Evolutionary conservation across 1,140 invertebrate species (phyloP).

Genomic region (Lepidurus apus): DNA sequence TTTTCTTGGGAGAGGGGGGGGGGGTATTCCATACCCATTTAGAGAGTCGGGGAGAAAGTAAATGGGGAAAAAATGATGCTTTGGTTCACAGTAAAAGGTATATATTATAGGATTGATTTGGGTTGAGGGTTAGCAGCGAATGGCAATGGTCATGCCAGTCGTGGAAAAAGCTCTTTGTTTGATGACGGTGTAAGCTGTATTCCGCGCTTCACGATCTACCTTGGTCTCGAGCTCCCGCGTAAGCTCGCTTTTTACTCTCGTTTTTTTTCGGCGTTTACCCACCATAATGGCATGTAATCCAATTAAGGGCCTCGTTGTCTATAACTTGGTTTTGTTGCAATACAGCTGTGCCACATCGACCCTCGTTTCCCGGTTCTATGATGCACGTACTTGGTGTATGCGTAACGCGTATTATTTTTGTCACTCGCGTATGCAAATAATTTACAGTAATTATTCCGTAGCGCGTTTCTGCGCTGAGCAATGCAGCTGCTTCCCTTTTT

Average conservation of each 20-base stretch:
- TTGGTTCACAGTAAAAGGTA: background rate
- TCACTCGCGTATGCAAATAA: background rate
- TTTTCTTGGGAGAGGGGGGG: background rate
- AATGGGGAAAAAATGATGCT: background rate
- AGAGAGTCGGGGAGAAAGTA: background rate
- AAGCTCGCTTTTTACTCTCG: background rate
- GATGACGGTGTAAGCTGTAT: background rate
- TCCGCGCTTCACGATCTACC: background rate
- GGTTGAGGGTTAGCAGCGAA: background rate
- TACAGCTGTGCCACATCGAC: slow-evolving; percentile 10
- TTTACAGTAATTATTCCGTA: no score
- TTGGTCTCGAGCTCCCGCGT: slow-evolving; percentile 9
- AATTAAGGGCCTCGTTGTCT: slow-evolving; percentile 12
- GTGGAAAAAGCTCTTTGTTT: slow-evolving; percentile 10
- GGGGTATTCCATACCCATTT: background rate
- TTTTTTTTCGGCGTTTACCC: background rate
- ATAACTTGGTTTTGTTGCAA: background rate
- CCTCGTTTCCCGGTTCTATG: background rate
- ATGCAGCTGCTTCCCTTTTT: no score
- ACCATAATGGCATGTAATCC: slow-evolving; percentile 18
- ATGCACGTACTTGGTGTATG: background rate
- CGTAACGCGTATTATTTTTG: background rate
- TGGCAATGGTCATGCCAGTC: slow-evolving; percentile 10
- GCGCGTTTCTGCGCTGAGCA: no score
- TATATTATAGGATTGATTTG: slow-evolving; percentile 22